Evolutionary conservation across 2,888 invertebrate genomes (phyloP).

Genomic region (Tachina grossa): DNA sequence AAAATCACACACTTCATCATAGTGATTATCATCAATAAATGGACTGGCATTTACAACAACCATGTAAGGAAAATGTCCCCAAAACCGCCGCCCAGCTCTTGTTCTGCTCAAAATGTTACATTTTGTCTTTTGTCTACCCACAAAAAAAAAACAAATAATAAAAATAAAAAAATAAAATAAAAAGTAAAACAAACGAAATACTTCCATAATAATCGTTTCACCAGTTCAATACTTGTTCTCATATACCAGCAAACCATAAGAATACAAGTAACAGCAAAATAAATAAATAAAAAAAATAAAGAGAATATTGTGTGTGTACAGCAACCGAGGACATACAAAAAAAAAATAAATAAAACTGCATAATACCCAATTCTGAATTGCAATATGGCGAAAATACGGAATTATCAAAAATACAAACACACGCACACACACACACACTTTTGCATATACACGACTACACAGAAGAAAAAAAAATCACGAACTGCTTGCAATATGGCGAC

Average conservation of each 20-base stretch:
- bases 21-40: constrained; percentile 70
- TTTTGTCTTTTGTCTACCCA: constrained; percentile 32
- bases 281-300: constrained; percentile 6
- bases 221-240: constrained; percentile 60
- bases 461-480: constrained; percentile 72
- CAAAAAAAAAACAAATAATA: constrained; percentile 45
- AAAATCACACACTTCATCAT: constrained; percentile 64
- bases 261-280: constrained; percentile 15
- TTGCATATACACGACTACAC: not conserved
- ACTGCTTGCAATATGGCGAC: constrained; percentile 81
- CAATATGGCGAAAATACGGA: constrained; percentile 54
- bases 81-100: not conserved
- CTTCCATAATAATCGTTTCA: constrained; percentile 57
- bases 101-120: constrained; percentile 11
- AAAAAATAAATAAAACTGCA: constrained; percentile 53
- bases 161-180: constrained; percentile 46
- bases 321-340: constrained; percentile 38
- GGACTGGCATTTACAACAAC: constrained; percentile 48
- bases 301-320: constrained; percentile 33
- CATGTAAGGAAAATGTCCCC: not conserved
- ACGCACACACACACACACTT: constrained; percentile 7
- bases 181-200: constrained; percentile 51
- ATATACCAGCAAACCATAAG: constrained; percentile 51
- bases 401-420: constrained; percentile 26
- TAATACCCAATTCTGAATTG: constrained; percentile 49